Evolutionary conservation across 2,888 invertebrate genomes (phyloP).

Genomic region (Megamerina dolium): DNA sequence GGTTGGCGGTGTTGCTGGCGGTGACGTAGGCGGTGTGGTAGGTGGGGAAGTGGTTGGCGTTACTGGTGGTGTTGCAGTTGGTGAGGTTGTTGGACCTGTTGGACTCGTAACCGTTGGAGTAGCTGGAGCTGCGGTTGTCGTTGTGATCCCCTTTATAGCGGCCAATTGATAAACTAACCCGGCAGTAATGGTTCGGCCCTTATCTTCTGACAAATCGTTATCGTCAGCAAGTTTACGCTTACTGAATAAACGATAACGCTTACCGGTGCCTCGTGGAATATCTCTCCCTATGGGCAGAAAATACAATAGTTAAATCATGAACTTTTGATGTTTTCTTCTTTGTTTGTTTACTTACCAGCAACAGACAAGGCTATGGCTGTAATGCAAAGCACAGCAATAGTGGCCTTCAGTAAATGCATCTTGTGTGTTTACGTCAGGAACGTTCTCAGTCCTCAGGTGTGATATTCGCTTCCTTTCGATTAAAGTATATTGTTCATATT

Average conservation of each 20-base stretch:
- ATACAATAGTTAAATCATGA: too few species aligned
- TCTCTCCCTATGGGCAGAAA: too few species aligned
- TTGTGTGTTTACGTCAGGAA: conserved; percentile 2
- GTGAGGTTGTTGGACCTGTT: background rate
- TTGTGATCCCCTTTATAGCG: background rate
- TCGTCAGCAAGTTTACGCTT: too few species aligned
- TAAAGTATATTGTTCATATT: too few species aligned
- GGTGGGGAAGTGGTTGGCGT: background rate
- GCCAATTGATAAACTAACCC: background rate
- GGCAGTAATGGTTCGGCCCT: too few species aligned
- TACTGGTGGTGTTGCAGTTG: background rate
- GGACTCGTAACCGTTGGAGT: background rate
- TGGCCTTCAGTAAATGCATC: conserved; percentile 25
- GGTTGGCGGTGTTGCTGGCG: background rate
- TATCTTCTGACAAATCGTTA: background rate
- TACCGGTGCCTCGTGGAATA: background rate
- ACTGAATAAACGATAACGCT: conserved; percentile 1
- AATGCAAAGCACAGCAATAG: conserved; percentile 26
- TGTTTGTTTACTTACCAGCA: conserved; percentile 20
- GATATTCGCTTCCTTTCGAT: conserved; percentile 3
- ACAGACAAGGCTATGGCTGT: conserved; percentile 22
- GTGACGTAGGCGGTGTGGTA: background rate
- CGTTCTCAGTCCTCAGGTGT: background rate
- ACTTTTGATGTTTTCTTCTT: background rate
- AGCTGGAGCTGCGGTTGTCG: background rate